Evolutionary conservation across 2,888 invertebrate species (phyloP), one percentile per base, ranked within the genome.

Genomic region (Laothoe populi): DNA sequence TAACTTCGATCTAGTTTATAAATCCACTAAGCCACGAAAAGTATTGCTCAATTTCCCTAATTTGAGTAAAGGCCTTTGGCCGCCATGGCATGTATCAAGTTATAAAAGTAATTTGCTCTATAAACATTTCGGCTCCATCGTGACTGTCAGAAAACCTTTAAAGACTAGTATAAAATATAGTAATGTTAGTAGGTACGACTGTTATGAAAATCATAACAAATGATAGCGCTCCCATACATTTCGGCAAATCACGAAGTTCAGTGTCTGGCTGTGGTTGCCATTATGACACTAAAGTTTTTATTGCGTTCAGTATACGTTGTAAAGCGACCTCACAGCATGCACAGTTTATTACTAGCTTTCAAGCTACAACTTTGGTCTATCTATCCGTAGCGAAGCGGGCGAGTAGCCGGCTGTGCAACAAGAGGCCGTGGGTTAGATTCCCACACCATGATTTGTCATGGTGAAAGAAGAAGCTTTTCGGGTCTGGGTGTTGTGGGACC

Each of bases 161-260:
- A 31, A 19, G 53, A 31, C 35, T 35, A 49, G 11, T 35, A 35
- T 35, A 35, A 53, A 35, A 53, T 49, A 31, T 10, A 31, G 44
- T 35, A 53, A 10, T 16, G 35, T 5, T 8, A 31, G 5, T 53
- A 53, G 53, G 31, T 53, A 53, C 53, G 19, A 19, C 35, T 53
- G 53, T 53, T 35, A 53, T 21, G 53, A 53, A 53, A 53, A 16
- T 11, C 19, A 4, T 53, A 53, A 53, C 16, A 35, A 35, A 53
- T 35, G 35, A 35, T 53, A 19, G 35, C 35, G 53, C 35, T 35
- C 4, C 13, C 3, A 49, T 40, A 44, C 13, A 49, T 35, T 61
- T 57, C 2, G 42, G 46, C 21, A 48, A 57, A 58, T 64, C 21
- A 53, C 53, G 53, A 53, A 19, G 21, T 53, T 35, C 35, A 35